Evolutionary conservation across 1,140 invertebrate genomes (phyloP), one percentile per base, ranked within the genome.

Genomic region (Pentalonia nigronervosa): DNA sequence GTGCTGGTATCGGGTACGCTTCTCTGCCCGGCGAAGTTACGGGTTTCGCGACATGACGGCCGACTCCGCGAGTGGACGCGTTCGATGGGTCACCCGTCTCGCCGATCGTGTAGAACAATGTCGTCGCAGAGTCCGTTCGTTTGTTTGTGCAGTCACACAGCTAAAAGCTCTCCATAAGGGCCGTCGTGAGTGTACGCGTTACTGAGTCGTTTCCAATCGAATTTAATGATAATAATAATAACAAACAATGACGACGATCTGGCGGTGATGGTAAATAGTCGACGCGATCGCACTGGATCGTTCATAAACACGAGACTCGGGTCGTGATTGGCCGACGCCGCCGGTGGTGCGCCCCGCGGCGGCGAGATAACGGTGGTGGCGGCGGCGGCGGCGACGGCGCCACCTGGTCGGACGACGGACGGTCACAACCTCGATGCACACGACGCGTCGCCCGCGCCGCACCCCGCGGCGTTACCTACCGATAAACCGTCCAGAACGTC

Each of bases 361-460:
- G 17, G n/a, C 9, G 30, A 87, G 86, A 87, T 87, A 87, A 87
- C 86, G 86, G 45, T 23, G 34, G 76, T 86, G 41, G 36, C 25
- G 41, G 7, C 48, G 87, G 48, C 48, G 48, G 20, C 87, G 34
- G n/a, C 48, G 48, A 17, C 87, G 47, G n/a, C 87, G 87, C 87
- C 87, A 89, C 87, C 87, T 50, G 48, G 87, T 89, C 50, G 48
- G 48, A 53, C 87, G 41, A 48, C 87, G 48, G n/a, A 53, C 86
- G 21, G 86, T 88, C 87, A 53, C 20, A 21, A 89, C n/a, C 21
- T 36, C n/a, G 0, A 7, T 23, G 47, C 25, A 14, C 41, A 47
- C 84, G 25, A 47, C 81, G 25, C 7, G 0, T 14, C 23, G 81
- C 9, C 8, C 84, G 23, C 36, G 7, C 36, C 36, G 11, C 84